phyloP scores from a whole-genome alignment of 2,797 vertebrate genomes.

The Muraenolepis orangiensis region DNA sequence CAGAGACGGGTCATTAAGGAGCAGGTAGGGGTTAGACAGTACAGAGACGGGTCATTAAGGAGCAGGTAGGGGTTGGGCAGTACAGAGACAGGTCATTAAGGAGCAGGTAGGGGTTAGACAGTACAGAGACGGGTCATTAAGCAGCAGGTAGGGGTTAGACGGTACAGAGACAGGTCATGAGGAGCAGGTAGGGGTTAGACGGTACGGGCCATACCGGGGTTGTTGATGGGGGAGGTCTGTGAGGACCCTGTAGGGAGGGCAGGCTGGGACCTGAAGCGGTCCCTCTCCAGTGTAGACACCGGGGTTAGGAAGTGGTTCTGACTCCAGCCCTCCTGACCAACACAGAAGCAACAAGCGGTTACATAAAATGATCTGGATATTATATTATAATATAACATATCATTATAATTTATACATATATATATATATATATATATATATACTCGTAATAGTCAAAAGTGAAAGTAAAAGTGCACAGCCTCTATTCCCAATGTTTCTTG shows the following conservation, averaged over 20 bases:
- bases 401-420: too few relatives aligned
- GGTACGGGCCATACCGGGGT: conserved; percentile 78
- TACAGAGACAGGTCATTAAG: too few relatives aligned
- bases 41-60: too few relatives aligned
- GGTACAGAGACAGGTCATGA: too few relatives aligned
- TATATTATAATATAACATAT: neutral
- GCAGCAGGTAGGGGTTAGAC: conserved; percentile 57
- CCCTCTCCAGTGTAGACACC: conserved; percentile 91
- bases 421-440: too few relatives aligned
- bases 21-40: conserved; percentile 51
- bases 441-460: too few relatives aligned
- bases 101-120: conserved; percentile 55
- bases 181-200: conserved; percentile 57
- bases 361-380: neutral
- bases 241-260: conserved; percentile 84
- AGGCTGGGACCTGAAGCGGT: conserved; percentile 94
- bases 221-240: conserved; percentile 93
- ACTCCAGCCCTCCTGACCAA: conserved; percentile 92
- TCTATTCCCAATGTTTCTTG: neutral
- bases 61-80: conserved; percentile 52
- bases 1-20: too few relatives aligned
- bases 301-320: conserved; percentile 99
- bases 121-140: too few relatives aligned
- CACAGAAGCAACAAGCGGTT: conserved; percentile 5
- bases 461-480: too few relatives aligned